These are phyloP conservation scores for Trissolcus basalis DNA, from an alignment of 1,140 invertebrate species.

Conservation along the genomic window DNA sequence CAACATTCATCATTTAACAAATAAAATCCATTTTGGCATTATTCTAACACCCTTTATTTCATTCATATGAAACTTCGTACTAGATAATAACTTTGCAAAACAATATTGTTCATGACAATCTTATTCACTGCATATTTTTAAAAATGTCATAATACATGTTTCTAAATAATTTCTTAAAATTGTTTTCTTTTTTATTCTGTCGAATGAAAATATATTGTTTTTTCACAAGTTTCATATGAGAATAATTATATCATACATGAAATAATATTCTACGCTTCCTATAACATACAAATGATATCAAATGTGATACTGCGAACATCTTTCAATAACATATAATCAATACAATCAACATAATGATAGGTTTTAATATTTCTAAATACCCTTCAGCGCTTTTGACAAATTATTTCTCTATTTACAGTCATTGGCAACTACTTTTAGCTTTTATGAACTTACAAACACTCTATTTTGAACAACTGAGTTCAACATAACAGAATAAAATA, in stretches of 20 bases:
- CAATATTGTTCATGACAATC: slow-evolving; percentile 12
- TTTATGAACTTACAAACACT: slow-evolving; percentile 17
- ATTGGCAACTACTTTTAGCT: slow-evolving; percentile 42
- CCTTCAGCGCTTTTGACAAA: slow-evolving; percentile 28
- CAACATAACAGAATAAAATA: slow-evolving; percentile 47
- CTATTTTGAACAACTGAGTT: slow-evolving; percentile 30
- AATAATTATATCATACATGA: too few species aligned
- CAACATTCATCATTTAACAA: slow-evolving; percentile 46
- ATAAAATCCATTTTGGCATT: slow-evolving; percentile 56
- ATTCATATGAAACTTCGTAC: slow-evolving; percentile 23
- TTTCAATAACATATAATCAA: too few species aligned
- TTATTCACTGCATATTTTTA: slow-evolving; percentile 9
- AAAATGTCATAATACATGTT: too few species aligned
- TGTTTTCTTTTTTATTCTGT: too few species aligned
- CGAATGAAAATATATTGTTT: too few species aligned
- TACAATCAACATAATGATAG: slow-evolving; percentile 15
- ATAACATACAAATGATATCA: too few species aligned
- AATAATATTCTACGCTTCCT: too few species aligned
- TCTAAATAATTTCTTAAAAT: too few species aligned
- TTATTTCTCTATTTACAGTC: slow-evolving; percentile 53
- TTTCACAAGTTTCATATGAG: too few species aligned
- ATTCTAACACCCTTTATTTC: slow-evolving; percentile 24
- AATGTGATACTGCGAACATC: too few species aligned
- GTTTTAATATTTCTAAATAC: slow-evolving; percentile 29
- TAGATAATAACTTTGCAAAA: slow-evolving; percentile 10